These are phyloP conservation scores for Oenanthe melanoleuca DNA, from an alignment of 2,113 vertebrate species.

Conservation along the genomic window DNA sequence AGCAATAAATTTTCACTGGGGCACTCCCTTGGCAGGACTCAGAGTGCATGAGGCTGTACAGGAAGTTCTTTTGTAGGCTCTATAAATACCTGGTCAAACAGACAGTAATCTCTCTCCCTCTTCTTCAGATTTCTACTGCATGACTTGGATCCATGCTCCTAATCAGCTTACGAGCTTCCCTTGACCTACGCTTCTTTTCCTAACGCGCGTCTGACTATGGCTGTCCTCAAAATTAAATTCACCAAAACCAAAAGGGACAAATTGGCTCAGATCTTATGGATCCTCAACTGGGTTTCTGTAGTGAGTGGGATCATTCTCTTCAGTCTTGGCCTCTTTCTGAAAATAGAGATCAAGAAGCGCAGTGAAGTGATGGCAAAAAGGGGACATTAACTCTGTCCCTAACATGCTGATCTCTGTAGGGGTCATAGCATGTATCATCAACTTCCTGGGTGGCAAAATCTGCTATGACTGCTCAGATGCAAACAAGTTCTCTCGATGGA, in stretches of 20 bases:
- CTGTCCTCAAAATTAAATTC: slow-evolving; percentile 85
- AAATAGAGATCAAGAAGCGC: slow-evolving; percentile 85
- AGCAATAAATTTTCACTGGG: background rate
- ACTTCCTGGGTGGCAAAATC: slow-evolving; percentile 88
- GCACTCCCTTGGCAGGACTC: background rate
- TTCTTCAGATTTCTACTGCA: slow-evolving; percentile 18
- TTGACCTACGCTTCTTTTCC: slow-evolving; percentile 11
- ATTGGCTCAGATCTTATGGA: slow-evolving; percentile 87
- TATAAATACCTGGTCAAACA: slow-evolving; percentile 46
- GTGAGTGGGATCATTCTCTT: slow-evolving; percentile 82
- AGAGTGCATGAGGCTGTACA: background rate
- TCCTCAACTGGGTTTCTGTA: slow-evolving; percentile 89
- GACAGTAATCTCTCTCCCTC: slow-evolving; percentile 49
- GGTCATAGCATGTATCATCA: slow-evolving; percentile 85
- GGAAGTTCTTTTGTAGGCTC: background rate
- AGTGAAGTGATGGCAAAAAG: slow-evolving; percentile 83
- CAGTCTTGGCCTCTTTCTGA: slow-evolving; percentile 85
- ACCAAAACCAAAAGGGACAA: slow-evolving; percentile 85
- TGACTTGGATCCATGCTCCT: slow-evolving; percentile 16
- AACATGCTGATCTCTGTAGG: slow-evolving; percentile 86
- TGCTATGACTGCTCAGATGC: slow-evolving; percentile 87
- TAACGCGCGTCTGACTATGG: slow-evolving; percentile 72
- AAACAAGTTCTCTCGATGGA: slow-evolving; percentile 85
- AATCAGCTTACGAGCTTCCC: slow-evolving; percentile 49
- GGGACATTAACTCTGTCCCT: slow-evolving; percentile 81